phyloP scores from a whole-genome alignment of 2,797 vertebrate genomes.

The Brachymystax lenok region DNA sequence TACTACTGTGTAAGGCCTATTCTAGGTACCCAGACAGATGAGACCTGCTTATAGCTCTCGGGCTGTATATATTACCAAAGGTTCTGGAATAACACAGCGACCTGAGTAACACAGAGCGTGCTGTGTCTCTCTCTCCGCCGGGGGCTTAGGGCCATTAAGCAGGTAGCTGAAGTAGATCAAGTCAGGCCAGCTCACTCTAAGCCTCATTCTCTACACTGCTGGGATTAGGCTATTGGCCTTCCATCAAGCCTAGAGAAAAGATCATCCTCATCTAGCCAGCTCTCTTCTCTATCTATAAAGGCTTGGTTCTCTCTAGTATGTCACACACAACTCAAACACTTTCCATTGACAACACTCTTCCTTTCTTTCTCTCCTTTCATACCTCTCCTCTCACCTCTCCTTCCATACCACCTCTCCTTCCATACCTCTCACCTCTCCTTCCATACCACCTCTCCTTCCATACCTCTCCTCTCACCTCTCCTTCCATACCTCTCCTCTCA shows the following conservation, averaged over 20 bases:
- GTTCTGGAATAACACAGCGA: background rate
- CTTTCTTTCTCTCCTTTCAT: no score
- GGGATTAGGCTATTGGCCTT: constrained; percentile 18
- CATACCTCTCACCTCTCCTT: no score
- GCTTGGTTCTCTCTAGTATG: no score
- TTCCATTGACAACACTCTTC: no score
- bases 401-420: no score
- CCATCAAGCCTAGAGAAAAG: constrained; percentile 38
- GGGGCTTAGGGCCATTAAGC: constrained; percentile 67
- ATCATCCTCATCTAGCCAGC: constrained; percentile 27
- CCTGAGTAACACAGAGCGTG: constrained; percentile 19
- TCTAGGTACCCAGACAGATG: no score
- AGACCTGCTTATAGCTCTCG: background rate
- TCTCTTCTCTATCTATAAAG: background rate
- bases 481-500: no score
- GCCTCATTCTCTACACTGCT: constrained; percentile 38
- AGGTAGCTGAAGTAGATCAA: constrained; percentile 67
- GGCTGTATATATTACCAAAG: background rate
- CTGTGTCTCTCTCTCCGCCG: constrained; percentile 22
- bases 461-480: no score
- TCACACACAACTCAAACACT: no score
- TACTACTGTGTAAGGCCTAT: no score
- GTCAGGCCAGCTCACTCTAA: constrained; percentile 48
- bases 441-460: no score
- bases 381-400: no score